Evolutionary conservation across 2,113 vertebrate species (phyloP), one percentile per base, ranked within the genome.

Genomic region (Boleophthalmus pectinirostris): DNA sequence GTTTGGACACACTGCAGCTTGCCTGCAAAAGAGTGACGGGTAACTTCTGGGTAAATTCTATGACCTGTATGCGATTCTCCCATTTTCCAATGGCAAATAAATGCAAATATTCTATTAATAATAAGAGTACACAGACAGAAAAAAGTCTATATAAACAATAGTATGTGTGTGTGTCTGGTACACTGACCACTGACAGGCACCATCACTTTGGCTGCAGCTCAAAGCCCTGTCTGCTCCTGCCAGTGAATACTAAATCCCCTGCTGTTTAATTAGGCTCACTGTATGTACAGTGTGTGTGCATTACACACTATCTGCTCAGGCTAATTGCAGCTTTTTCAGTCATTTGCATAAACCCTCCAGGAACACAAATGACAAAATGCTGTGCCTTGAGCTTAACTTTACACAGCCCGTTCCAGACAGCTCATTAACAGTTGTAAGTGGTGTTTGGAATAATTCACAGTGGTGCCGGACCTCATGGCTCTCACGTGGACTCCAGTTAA

Each of bases 401-500:
- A 61, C 58, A 61, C 25, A 18, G 58, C 15, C 58, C 25, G 18
- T 33, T 29, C 24, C 25, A 29, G 25, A 29, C 24, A 16, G 58
- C 58, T 29, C 58, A 61, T 61, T 61, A 61, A 61, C 33, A n/a
- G 61, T 64, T 64, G 18, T 64, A n/a, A 64, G 61, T 64, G 61
- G 33, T 35, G 29, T 64, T 64, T 38, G 24, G 24, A 3, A 64
- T 18, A 20, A 64, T 64, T 38, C 33, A 18, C 61, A 38, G 61
- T 64, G 33, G 61, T 35, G 16, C 16, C 7, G 61, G 33, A 33
- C 33, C 61, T 38, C 33, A 33, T 64, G 61, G 61, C 61, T 38
- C 29, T 38, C 29, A 64, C 29, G 12, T 12, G 33, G 18, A 64
- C 61, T 64, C 2, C 61, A 64, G 38, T 64, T 64, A 64, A 61